These are phyloP conservation scores for Dysidea cf. avara DNA, from an alignment of 37 sponge, comb jelly and placozoan species.

Conservation along the genomic window DNA sequence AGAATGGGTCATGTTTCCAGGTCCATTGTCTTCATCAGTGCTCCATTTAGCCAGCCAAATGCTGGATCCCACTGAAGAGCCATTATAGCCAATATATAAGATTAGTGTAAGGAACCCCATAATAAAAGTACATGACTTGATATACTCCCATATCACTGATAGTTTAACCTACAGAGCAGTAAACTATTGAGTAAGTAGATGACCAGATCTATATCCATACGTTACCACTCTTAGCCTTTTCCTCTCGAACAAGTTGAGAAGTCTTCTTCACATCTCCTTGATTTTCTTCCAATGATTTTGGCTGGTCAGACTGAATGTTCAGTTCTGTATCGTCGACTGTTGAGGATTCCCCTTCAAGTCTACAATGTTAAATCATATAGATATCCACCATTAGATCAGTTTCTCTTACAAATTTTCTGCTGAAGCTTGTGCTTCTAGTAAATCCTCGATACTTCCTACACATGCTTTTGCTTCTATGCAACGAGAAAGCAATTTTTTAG, in stretches of 20 bases:
- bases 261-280: conserved; percentile 14
- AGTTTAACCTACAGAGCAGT: conserved; percentile 63
- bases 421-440: too few relatives aligned
- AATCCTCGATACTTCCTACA: too few relatives aligned
- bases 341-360: too few relatives aligned
- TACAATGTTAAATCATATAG: too few relatives aligned
- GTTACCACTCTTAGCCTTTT: conserved; percentile 74
- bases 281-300: conserved; percentile 10
- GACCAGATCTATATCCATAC: conserved; percentile 18
- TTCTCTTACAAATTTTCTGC: too few relatives aligned
- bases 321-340: not conserved
- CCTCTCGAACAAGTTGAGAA: conserved; percentile 56
- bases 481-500: too few relatives aligned
- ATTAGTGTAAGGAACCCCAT: conserved; percentile 41
- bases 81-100: conserved; percentile 26
- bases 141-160: conserved; percentile 46
- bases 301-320: not conserved
- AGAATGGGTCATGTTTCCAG: too few relatives aligned
- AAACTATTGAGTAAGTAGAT: not conserved
- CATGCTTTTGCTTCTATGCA: too few relatives aligned
- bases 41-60: conserved; percentile 86
- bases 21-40: conserved; percentile 14
- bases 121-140: conserved; percentile 26
- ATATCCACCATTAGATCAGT: too few relatives aligned
- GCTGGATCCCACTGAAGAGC: conserved; percentile 33